Evolutionary conservation across 1,140 invertebrate species (phyloP).

Genomic region (Metaphire vulgaris): DNA sequence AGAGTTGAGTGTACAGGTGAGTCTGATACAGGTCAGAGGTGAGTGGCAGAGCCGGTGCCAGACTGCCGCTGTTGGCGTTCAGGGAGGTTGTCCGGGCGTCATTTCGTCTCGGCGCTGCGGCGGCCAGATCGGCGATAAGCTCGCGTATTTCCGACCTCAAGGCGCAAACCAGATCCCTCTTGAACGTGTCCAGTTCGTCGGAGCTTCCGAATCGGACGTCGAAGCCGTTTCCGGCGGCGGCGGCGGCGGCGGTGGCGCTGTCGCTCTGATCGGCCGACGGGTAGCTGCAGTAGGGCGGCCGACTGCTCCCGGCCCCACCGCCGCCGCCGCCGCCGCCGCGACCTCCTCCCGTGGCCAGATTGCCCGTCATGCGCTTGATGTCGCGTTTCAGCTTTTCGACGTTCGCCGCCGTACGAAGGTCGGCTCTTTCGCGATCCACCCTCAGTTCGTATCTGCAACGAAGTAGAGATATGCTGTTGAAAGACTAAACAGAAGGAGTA

Average conservation of each 20-base stretch:
- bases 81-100: slow-evolving; percentile 11
- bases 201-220: slow-evolving; percentile 33
- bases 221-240: not conserved
- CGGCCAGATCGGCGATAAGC: slow-evolving; percentile 33
- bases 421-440: not conserved
- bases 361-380: not conserved
- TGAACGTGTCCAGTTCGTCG: slow-evolving; percentile 46
- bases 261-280: not conserved
- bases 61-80: slow-evolving; percentile 26
- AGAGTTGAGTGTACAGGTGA: slow-evolving; percentile 51
- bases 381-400: not conserved
- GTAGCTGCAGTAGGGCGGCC: not conserved
- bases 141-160: slow-evolving; percentile 44
- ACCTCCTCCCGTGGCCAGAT: not conserved
- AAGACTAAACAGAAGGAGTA: no score
- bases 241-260: not conserved
- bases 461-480: no score
- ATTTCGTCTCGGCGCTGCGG: slow-evolving; percentile 21
- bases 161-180: slow-evolving; percentile 45
- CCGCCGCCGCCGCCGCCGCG: no score
- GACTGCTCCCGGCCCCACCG: no score
- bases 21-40: slow-evolving; percentile 50
- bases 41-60: slow-evolving; percentile 33
- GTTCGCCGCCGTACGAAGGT: not conserved
- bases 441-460: not conserved